Evolutionary conservation across 2,888 invertebrate species (phyloP), one percentile per base, ranked within the genome.

Genomic region (Stenurella melanura): DNA sequence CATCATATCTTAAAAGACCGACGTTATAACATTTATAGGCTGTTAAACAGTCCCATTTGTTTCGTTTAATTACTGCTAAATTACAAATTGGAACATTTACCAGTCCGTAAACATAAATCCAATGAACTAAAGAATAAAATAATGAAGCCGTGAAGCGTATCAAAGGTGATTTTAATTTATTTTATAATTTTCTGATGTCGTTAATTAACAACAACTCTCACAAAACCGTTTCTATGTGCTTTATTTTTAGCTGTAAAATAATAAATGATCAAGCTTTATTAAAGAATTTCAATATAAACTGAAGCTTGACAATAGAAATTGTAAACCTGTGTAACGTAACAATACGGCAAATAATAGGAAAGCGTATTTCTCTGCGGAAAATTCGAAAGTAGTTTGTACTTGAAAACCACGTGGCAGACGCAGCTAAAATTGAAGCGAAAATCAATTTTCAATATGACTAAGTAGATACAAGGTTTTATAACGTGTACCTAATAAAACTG

Each of bases 31-130:
- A 34, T 34, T 70, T 30, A 58, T 70, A 57, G 21, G 12, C 57
- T 57, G 70, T 70, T 70, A 57, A 58, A 57, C 57, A 30, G 21
- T 18, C 30, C 30, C 70, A 57, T 70, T 70, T 70, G n/a, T 58
- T 30, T 70, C 12, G 26, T 57, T n/a, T 70, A 58, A 70, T 70
- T 70, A 70, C 70, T 57, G 54, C 26, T 19, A 70, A 70, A 70
- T 70, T 70, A 70, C 70, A 70, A 70, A 70, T 70, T 54, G 61
- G 70, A 57, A 38, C 70, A 30, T 70, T 70, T 58, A 34, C 58
- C 58, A 70, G 70, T 30, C 54, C n/a, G 70, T 70, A 70, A 70
- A 70, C 70, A 70, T 38, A 21, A 57, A 70, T 57, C 26, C 34
- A 70, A 70, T 18, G 70, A 70, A 30, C 3, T 63, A 34, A 15